These are phyloP conservation scores for Esperia sulphurella DNA, from an alignment of 2,888 invertebrate species.

Conservation along the genomic window DNA sequence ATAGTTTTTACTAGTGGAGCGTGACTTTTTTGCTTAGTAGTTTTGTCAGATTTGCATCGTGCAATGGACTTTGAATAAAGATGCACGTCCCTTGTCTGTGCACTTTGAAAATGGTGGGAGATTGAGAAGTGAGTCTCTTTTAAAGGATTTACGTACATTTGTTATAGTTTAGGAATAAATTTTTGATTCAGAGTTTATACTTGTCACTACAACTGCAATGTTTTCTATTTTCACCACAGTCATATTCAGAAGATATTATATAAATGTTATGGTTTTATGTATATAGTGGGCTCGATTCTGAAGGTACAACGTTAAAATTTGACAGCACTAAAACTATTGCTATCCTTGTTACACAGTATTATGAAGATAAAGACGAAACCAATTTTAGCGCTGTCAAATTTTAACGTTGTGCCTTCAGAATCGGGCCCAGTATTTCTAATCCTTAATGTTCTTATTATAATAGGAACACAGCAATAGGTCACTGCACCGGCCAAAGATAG, in stretches of 20 bases:
- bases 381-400: no score
- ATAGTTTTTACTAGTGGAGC: conserved; percentile 48
- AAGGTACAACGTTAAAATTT: no score
- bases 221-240: no score
- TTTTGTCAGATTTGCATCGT: conserved; percentile 42
- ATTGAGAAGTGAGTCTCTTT: background rate
- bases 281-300: no score
- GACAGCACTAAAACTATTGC: no score
- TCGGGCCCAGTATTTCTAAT: background rate
- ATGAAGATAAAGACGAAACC: no score
- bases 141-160: no score
- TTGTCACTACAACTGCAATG: background rate
- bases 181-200: background rate
- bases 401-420: no score
- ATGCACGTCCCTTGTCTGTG: conserved; percentile 25
- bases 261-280: no score
- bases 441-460: background rate
- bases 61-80: conserved; percentile 39
- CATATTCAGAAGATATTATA: no score
- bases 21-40: conserved; percentile 50
- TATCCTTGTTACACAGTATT: no score
- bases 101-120: conserved; percentile 16
- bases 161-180: background rate
- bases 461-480: background rate
- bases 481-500: background rate